Percentiles rank a stretch among this genome's conserved stretches.
Conservation (phyloP, 2,888 invertebrate genomes). For the Drosophila hamatofila region DNA sequence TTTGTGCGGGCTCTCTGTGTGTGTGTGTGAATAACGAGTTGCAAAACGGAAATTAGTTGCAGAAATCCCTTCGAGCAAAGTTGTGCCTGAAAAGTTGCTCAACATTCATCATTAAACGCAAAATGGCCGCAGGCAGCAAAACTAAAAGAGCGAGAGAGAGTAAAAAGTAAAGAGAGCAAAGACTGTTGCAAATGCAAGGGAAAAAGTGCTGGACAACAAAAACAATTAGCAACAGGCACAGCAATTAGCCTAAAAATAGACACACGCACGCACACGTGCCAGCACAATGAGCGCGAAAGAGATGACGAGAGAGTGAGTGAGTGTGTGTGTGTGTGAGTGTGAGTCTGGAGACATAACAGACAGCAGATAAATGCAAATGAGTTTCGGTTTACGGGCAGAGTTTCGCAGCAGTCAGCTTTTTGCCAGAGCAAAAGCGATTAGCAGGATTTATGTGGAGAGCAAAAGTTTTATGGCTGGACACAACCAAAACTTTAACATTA, state of each 20-base stretch:
- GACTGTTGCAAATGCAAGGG: slow-evolving; percentile 42
- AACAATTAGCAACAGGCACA: slow-evolving; percentile 77
- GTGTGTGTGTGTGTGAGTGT: not conserved
- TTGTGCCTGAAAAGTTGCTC: slow-evolving; percentile 33
- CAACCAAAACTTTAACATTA: slow-evolving; percentile 61
- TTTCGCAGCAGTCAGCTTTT: slow-evolving; percentile 70
- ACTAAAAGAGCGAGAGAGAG: slow-evolving; percentile 5
- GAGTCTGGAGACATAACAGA: slow-evolving; percentile 36
- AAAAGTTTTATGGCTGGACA: slow-evolving; percentile 51
- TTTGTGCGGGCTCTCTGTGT: slow-evolving; percentile 24
- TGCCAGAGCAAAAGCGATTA: slow-evolving; percentile 67
- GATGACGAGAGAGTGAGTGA: not conserved
- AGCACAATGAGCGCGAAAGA: not conserved
- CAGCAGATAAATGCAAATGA: slow-evolving; percentile 78
- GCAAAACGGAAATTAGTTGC: slow-evolving; percentile 76
- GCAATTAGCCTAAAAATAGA: slow-evolving; percentile 66
- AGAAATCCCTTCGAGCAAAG: slow-evolving; percentile 27
- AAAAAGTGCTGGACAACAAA: slow-evolving; percentile 67
- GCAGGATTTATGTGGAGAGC: slow-evolving; percentile 71
- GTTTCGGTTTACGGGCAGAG: slow-evolving; percentile 51
- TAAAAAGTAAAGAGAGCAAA: slow-evolving; percentile 19
- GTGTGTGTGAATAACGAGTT: slow-evolving; percentile 60
- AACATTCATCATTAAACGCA: slow-evolving; percentile 58
- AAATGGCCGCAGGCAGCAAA: slow-evolving; percentile 31
- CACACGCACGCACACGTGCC: slow-evolving; percentile 19